phyloP scores from a whole-genome alignment of 2,888 invertebrate species.

The Alitta virens region DNA sequence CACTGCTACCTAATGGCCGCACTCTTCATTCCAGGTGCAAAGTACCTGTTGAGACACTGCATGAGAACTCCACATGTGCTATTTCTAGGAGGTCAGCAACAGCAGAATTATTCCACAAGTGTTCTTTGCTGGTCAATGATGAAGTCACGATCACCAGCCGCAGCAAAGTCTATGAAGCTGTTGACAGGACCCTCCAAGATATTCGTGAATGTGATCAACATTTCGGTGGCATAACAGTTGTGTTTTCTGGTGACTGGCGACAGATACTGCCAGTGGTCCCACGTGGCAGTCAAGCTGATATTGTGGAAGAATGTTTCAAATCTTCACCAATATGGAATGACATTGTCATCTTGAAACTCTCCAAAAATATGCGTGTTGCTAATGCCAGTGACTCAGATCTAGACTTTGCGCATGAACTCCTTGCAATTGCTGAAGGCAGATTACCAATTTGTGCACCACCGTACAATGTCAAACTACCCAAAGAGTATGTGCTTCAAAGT shows the following conservation, averaged over 20 bases:
- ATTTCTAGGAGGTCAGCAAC: constrained; percentile 2
- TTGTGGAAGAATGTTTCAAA: constrained; percentile 1
- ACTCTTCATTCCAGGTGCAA: constrained; percentile 4
- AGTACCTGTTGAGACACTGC: constrained; percentile 1
- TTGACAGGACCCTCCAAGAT: constrained; percentile 6
- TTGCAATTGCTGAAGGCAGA: too few relatives aligned
- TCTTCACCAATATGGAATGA: constrained; percentile 2
- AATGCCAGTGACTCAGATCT: too few relatives aligned
- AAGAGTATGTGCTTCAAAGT: too few relatives aligned
- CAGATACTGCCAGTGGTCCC: constrained; percentile 19
- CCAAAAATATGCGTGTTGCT: not conserved
- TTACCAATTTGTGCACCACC: too few relatives aligned
- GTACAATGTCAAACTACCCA: too few relatives aligned
- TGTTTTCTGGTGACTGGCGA: constrained; percentile 13
- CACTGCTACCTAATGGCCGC: constrained; percentile 9
- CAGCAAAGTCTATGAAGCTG: constrained; percentile 9
- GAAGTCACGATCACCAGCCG: not conserved
- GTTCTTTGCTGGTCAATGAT: too few relatives aligned
- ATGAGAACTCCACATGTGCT: constrained; percentile 1
- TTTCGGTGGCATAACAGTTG: constrained; percentile 5
- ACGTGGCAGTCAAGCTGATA: constrained; percentile 6
- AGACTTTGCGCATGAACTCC: too few relatives aligned
- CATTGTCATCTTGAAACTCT: not conserved
- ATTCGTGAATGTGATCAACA: not conserved
- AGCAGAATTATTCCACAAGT: constrained; percentile 2